phyloP scores from a whole-genome alignment of 2,113 vertebrate species.

The Salvelinus alpinus region DNA sequence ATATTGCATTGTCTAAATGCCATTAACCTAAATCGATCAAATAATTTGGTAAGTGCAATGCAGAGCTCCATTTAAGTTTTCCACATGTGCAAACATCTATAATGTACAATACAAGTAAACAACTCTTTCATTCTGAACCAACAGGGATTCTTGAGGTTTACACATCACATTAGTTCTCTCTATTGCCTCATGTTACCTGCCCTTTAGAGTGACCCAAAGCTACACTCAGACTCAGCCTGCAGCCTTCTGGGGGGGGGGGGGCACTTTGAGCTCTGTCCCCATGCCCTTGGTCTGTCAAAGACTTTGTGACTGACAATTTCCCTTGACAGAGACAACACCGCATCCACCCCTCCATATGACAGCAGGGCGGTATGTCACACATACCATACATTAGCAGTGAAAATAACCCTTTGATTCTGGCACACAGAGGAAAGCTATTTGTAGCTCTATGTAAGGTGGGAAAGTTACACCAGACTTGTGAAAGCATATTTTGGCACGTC shows the following conservation, averaged over 20 bases:
- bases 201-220: background rate
- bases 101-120: constrained; percentile 49
- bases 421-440: constrained; percentile 11
- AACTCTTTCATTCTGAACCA: constrained; percentile 24
- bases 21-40: constrained; percentile 61
- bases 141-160: background rate
- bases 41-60: constrained; percentile 71
- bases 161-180: constrained; percentile 4
- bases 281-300: background rate
- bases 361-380: constrained; percentile 31
- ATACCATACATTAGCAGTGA: background rate
- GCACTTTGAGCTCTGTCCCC: background rate
- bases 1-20: constrained; percentile 77
- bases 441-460: background rate
- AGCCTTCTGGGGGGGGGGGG: constrained; percentile 2
- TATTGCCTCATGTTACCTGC: constrained; percentile 28
- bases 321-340: background rate
- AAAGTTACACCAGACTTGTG: background rate
- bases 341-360: constrained; percentile 10
- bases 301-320: constrained; percentile 32
- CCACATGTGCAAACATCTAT: constrained; percentile 50
- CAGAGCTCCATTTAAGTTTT: constrained; percentile 55
- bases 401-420: constrained; percentile 3
- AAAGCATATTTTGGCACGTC: constrained; percentile 48
- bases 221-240: constrained; percentile 16